Evolutionary conservation across 2,888 invertebrate genomes (phyloP).

Genomic region (Archips xylosteana): DNA sequence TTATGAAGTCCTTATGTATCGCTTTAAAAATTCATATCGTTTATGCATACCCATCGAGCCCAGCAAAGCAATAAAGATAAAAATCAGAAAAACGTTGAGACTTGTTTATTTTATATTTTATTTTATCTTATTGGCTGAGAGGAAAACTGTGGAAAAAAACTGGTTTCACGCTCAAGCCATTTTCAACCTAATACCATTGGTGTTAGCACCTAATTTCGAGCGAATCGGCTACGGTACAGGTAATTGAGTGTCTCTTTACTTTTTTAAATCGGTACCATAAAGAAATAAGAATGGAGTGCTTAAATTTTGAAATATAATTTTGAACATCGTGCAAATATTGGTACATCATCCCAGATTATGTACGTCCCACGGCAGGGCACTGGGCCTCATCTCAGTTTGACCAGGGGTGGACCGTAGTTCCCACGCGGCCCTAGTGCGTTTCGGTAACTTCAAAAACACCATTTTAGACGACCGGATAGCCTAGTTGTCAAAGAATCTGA

Average conservation of each 20-base stretch:
- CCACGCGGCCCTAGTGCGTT: too few species aligned
- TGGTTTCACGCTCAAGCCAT: neutral
- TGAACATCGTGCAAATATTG: neutral
- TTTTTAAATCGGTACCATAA: neutral
- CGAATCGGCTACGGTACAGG: neutral
- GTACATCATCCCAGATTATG: too few species aligned
- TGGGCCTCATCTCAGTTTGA: too few species aligned
- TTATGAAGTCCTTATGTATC: constrained; percentile 10
- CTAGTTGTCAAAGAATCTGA: too few species aligned
- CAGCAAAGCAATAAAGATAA: constrained; percentile 4
- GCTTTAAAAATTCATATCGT: constrained; percentile 24
- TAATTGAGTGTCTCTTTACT: neutral
- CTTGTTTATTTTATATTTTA: neutral
- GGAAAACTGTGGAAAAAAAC: neutral
- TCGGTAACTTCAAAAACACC: too few species aligned
- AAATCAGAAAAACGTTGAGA: constrained; percentile 1
- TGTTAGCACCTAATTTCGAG: neutral
- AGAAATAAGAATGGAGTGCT: neutral
- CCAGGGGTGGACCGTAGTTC: too few species aligned
- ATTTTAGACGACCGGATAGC: neutral
- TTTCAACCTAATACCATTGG: neutral
- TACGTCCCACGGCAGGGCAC: too few species aligned
- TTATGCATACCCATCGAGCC: constrained; percentile 1
- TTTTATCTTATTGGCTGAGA: neutral
- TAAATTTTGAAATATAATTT: neutral